Evolutionary conservation across 2,888 invertebrate genomes (phyloP).

Genomic region (Hydrotaea cyrtoneurina): DNA sequence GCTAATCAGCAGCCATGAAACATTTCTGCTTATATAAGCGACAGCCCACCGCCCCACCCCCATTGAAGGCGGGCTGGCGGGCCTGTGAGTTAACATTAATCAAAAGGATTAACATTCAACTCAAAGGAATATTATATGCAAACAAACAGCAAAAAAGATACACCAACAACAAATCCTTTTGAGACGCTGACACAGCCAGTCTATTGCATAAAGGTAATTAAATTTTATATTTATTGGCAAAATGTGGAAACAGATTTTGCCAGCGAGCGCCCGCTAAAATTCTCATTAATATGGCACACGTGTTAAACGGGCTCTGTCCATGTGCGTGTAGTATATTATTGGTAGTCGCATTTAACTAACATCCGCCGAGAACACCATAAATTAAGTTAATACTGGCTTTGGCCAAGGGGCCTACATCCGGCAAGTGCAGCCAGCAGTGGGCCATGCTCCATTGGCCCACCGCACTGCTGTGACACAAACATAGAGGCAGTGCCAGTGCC

Average conservation of each 20-base stretch:
- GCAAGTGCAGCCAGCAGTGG: neutral
- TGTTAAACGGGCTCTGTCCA: neutral
- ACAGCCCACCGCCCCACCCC: no score
- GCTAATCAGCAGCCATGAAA: no score
- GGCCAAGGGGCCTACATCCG: no score
- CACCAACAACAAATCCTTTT: neutral
- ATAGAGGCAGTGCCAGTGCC: no score
- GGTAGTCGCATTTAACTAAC: conserved; percentile 62
- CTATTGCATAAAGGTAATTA: conserved; percentile 20
- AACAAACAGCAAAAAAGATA: neutral
- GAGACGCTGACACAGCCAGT: neutral
- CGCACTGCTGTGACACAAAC: no score
- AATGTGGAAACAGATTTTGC: neutral
- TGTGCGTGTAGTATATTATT: conserved; percentile 46
- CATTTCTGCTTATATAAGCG: no score
- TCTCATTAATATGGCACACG: conserved; percentile 4
- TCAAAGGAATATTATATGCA: neutral
- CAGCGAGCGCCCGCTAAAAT: neutral
- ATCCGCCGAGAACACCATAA: conserved; percentile 65
- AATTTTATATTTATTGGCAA: conserved; percentile 26
- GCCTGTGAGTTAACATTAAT: conserved; percentile 5
- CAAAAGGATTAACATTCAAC: conserved; percentile 10
- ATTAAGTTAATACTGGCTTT: conserved; percentile 60
- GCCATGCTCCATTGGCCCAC: no score
- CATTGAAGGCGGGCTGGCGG: no score